phyloP scores from a whole-genome alignment of 2,888 invertebrate genomes.

The Nycteola revayana region DNA sequence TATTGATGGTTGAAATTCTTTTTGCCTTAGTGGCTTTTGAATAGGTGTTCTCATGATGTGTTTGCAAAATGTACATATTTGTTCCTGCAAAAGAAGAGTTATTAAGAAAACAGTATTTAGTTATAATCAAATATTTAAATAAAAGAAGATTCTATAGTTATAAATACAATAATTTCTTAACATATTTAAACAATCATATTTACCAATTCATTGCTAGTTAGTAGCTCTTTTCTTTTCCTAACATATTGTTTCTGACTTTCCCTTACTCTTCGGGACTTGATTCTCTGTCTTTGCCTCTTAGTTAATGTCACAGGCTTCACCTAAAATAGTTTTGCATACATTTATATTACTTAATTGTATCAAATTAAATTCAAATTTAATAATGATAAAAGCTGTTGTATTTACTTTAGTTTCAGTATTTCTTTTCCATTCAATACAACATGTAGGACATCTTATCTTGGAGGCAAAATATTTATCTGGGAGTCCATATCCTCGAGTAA shows the following conservation, averaged over 20 bases:
- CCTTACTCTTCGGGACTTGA: slow-evolving; percentile 34
- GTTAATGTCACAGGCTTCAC: slow-evolving; percentile 46
- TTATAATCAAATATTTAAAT: not conserved
- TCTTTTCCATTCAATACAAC: slow-evolving; percentile 59
- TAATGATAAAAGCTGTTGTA: not conserved
- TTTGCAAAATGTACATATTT: slow-evolving; percentile 59
- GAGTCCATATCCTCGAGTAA: slow-evolving; percentile 53
- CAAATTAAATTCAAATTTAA: no score
- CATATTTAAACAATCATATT: slow-evolving; percentile 28
- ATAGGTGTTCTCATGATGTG: slow-evolving; percentile 38
- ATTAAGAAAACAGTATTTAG: not conserved
- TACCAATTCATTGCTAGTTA: slow-evolving; percentile 59
- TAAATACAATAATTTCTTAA: no score
- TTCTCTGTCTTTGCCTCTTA: slow-evolving; percentile 48
- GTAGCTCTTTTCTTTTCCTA: slow-evolving; percentile 29
- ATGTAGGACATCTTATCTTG: slow-evolving; percentile 54
- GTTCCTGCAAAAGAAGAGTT: slow-evolving; percentile 48
- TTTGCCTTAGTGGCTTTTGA: slow-evolving; percentile 41
- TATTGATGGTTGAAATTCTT: slow-evolving; percentile 7
- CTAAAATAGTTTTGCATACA: slow-evolving; percentile 36
- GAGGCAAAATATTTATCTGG: slow-evolving; percentile 60
- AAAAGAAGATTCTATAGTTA: no score
- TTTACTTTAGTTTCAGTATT: slow-evolving; percentile 49
- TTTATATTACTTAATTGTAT: no score
- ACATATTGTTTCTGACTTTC: slow-evolving; percentile 24